Evolutionary conservation across 2,888 invertebrate species (phyloP).

Genomic region (Ligdia adustata): DNA sequence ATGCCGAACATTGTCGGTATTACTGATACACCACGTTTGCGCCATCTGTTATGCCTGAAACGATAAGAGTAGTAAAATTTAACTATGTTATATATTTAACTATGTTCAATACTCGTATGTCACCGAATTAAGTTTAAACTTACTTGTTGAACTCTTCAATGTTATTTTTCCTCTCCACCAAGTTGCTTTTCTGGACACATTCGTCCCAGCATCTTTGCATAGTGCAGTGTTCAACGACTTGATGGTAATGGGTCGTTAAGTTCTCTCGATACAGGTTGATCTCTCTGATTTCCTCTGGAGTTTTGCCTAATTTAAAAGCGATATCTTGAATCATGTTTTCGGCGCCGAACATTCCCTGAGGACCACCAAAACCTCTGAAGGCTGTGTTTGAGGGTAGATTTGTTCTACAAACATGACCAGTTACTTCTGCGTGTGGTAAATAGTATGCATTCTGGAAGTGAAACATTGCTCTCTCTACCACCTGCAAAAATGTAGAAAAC

Average conservation of each 20-base stretch:
- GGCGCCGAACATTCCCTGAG: slow-evolving; percentile 94
- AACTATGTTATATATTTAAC: neutral
- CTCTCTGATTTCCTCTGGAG: slow-evolving; percentile 85
- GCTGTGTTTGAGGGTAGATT: slow-evolving; percentile 97
- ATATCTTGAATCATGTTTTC: slow-evolving; percentile 92
- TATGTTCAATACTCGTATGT: neutral
- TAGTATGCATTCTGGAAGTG: slow-evolving; percentile 93
- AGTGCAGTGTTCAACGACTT: slow-evolving; percentile 89
- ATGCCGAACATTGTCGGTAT: slow-evolving; percentile 94
- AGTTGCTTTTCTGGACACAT: slow-evolving; percentile 87
- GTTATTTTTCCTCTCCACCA: slow-evolving; percentile 80
- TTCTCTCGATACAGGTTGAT: slow-evolving; percentile 93
- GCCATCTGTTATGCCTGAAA: slow-evolving; percentile 90
- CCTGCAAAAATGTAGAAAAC: slow-evolving; percentile 77
- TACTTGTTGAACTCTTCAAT: slow-evolving; percentile 90
- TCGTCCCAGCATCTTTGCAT: slow-evolving; percentile 91
- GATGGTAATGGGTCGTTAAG: slow-evolving; percentile 90
- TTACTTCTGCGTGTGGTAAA: slow-evolving; percentile 88
- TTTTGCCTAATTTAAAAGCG: slow-evolving; percentile 87
- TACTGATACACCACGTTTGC: slow-evolving; percentile 92
- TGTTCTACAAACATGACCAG: slow-evolving; percentile 91
- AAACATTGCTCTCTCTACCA: slow-evolving; percentile 92
- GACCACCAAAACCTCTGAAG: slow-evolving; percentile 96
- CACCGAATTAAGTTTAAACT: slow-evolving; percentile 33
- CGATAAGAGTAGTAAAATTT: neutral